phyloP scores from a whole-genome alignment of 2,797 vertebrate genomes.

The Hydrolagus colliei region DNA sequence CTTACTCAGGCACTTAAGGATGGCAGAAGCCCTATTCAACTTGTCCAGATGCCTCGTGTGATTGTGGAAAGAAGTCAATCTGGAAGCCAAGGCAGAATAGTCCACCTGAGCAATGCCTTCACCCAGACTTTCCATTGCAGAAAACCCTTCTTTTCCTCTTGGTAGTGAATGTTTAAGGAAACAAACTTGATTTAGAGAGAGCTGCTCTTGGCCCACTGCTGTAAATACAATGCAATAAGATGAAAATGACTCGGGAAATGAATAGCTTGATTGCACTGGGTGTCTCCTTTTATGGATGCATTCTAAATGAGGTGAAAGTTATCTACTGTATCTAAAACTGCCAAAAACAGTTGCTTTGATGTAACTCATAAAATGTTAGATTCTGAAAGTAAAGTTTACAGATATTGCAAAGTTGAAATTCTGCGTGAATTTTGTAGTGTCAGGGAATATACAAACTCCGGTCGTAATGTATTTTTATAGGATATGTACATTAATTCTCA shows the following conservation, averaged over 20 bases:
- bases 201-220: background rate
- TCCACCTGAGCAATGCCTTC: slow-evolving; percentile 77
- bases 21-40: slow-evolving; percentile 79
- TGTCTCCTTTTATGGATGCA: background rate
- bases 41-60: slow-evolving; percentile 93
- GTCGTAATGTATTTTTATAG: slow-evolving; percentile 59
- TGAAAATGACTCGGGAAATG: background rate
- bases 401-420: slow-evolving; percentile 53
- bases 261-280: background rate
- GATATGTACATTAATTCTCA: slow-evolving; percentile 43
- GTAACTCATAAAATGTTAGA: slow-evolving; percentile 42
- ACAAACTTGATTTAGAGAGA: background rate
- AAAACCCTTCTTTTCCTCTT: slow-evolving; percentile 90
- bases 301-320: slow-evolving; percentile 21
- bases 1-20: slow-evolving; percentile 87
- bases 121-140: slow-evolving; percentile 94
- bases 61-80: slow-evolving; percentile 80
- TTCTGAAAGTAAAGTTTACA: slow-evolving; percentile 67
- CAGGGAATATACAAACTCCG: slow-evolving; percentile 54
- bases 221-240: slow-evolving; percentile 22
- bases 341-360: slow-evolving; percentile 37
- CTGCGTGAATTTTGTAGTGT: slow-evolving; percentile 51
- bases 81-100: slow-evolving; percentile 75
- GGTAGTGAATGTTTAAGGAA: slow-evolving; percentile 57
- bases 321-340: slow-evolving; percentile 38